Evolutionary conservation across 2,797 vertebrate genomes (phyloP).

Genomic region (Enteromius argenteus): DNA sequence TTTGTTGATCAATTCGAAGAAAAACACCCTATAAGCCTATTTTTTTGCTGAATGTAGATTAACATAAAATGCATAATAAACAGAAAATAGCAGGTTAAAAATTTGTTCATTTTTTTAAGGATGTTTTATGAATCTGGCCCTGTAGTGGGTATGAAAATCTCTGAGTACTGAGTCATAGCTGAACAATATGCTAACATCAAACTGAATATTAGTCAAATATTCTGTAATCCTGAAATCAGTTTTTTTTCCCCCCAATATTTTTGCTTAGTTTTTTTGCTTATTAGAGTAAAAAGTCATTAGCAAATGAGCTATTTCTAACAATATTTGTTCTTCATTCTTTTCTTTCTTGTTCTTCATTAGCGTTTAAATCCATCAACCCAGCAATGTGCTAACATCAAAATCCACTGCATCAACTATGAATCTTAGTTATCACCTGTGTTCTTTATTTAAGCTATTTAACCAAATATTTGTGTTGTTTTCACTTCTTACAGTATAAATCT

Average conservation of each 20-base stretch:
- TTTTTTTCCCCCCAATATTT: not conserved
- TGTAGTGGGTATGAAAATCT: not conserved
- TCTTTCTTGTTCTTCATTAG: not conserved
- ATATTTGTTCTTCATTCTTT: not conserved
- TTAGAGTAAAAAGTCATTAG: not conserved
- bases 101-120: not conserved
- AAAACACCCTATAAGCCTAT: not conserved
- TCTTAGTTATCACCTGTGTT: not conserved
- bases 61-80: not conserved
- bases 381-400: not conserved
- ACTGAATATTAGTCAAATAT: not conserved
- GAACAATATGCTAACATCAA: not conserved
- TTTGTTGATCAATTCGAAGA: not conserved
- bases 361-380: not conserved
- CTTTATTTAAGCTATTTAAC: not conserved
- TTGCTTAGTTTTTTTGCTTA: not conserved
- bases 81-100: not conserved
- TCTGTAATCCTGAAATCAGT: not conserved
- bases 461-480: not conserved
- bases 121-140: not conserved
- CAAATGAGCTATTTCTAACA: not conserved
- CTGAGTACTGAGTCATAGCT: not conserved
- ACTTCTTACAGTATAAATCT: not conserved
- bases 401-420: not conserved
- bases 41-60: not conserved